These are phyloP conservation scores for Pardalotus punctatus DNA, from an alignment of 2,113 vertebrate genomes.

Conservation along the genomic window DNA sequence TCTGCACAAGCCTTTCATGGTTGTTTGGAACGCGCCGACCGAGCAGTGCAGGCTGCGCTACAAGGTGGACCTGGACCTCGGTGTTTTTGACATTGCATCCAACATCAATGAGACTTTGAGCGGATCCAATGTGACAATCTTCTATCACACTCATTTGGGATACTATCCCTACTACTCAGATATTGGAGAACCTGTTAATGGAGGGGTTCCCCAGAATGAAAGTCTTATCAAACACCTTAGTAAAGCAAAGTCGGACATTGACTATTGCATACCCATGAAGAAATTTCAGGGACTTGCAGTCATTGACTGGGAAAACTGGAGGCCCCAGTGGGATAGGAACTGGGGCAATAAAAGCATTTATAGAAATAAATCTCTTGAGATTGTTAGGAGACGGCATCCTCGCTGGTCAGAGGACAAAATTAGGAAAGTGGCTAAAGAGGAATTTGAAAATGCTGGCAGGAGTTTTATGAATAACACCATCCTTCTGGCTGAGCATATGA, in stretches of 20 bases:
- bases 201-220: constrained; percentile 88
- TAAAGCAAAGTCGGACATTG: constrained; percentile 82
- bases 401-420: constrained; percentile 83
- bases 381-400: constrained; percentile 81
- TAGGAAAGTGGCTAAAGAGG: constrained; percentile 79
- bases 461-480: constrained; percentile 86
- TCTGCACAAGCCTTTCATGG: constrained; percentile 81
- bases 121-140: constrained; percentile 85
- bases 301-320: constrained; percentile 93
- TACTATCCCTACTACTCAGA: constrained; percentile 86
- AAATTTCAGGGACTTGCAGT: constrained; percentile 85
- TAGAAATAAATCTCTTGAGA: constrained; percentile 83
- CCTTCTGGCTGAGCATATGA: constrained; percentile 77
- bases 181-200: constrained; percentile 75
- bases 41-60: constrained; percentile 83
- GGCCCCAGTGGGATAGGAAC: constrained; percentile 90
- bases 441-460: constrained; percentile 84
- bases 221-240: constrained; percentile 83
- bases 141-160: constrained; percentile 88
- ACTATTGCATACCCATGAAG: constrained; percentile 78
- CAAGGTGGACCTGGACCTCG: constrained; percentile 86
- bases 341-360: constrained; percentile 88
- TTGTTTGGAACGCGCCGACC: constrained; percentile 88
- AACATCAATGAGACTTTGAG: constrained; percentile 87
- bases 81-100: constrained; percentile 84